Percentiles rank a stretch among this genome's conserved stretches.
phyloP scores from a whole-genome alignment of 2,888 invertebrate genomes.

The Ormyrus nitidulus region DNA sequence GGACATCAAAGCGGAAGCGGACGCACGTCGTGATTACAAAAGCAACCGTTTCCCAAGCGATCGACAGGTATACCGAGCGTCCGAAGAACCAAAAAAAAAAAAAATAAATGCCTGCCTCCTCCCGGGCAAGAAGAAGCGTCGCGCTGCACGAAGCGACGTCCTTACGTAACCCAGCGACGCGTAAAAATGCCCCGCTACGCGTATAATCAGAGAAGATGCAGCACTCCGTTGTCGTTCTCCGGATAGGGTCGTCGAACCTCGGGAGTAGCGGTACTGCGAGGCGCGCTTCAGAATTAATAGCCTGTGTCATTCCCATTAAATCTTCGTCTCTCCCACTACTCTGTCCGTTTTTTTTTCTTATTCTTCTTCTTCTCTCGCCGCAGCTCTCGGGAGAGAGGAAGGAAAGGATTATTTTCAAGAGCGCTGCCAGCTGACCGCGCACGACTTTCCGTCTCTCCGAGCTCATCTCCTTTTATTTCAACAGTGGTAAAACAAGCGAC shows the following conservation, averaged over 20 bases:
- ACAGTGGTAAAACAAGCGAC: background rate
- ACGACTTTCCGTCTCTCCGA: no score
- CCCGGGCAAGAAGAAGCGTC: background rate
- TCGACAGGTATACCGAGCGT: background rate
- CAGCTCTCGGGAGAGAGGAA: background rate
- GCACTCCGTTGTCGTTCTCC: background rate
- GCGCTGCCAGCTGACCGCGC: no score
- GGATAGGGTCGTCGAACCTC: slow-evolving; percentile 35
- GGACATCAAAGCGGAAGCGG: slow-evolving; percentile 36
- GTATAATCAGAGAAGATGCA: slow-evolving; percentile 15
- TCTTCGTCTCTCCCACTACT: background rate
- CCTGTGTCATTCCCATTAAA: slow-evolving; percentile 37
- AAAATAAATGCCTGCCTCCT: background rate
- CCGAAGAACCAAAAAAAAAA: background rate
- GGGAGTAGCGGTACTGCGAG: background rate
- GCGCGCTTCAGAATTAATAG: slow-evolving; percentile 36
- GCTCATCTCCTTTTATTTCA: no score
- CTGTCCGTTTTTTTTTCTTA: background rate
- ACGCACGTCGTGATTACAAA: background rate
- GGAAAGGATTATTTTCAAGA: no score
- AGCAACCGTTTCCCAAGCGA: background rate
- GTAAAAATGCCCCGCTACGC: slow-evolving; percentile 4
- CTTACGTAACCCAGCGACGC: slow-evolving; percentile 5
- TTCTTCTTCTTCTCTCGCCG: background rate
- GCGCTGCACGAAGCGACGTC: no score